These are phyloP conservation scores for Chloropsis cyanopogon DNA, from an alignment of 2,113 vertebrate species.

Conservation along the genomic window DNA sequence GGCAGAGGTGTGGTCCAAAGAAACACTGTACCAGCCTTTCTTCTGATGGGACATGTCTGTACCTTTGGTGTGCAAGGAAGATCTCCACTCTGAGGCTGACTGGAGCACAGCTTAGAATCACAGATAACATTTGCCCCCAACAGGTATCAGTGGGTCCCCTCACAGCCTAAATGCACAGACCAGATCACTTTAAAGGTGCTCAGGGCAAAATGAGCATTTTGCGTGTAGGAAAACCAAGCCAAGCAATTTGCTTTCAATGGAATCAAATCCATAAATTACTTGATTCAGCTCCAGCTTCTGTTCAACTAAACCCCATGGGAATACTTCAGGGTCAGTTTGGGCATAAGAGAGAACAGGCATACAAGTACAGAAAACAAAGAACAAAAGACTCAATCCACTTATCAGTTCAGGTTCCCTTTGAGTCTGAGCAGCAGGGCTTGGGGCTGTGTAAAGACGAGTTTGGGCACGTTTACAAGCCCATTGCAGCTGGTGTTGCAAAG, in stretches of 20 bases:
- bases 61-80: neutral
- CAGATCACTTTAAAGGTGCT: neutral
- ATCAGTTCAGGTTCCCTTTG: slow-evolving; percentile 8
- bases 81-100: neutral
- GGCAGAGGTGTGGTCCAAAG: neutral
- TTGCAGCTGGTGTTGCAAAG: neutral
- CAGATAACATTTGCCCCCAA: neutral
- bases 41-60: neutral
- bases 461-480: neutral
- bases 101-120: neutral
- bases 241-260: neutral
- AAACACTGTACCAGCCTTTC: neutral
- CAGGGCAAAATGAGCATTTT: neutral
- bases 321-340: neutral
- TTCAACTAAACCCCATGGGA: neutral
- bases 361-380: neutral
- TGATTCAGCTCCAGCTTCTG: neutral
- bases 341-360: neutral
- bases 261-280: neutral
- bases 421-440: neutral
- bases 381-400: neutral
- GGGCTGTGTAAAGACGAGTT: neutral
- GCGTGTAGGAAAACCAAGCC: neutral
- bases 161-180: neutral
- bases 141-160: neutral